These are phyloP conservation scores for Zygaena filipendulae DNA, from an alignment of 2,888 invertebrate species.

Conservation along the genomic window DNA sequence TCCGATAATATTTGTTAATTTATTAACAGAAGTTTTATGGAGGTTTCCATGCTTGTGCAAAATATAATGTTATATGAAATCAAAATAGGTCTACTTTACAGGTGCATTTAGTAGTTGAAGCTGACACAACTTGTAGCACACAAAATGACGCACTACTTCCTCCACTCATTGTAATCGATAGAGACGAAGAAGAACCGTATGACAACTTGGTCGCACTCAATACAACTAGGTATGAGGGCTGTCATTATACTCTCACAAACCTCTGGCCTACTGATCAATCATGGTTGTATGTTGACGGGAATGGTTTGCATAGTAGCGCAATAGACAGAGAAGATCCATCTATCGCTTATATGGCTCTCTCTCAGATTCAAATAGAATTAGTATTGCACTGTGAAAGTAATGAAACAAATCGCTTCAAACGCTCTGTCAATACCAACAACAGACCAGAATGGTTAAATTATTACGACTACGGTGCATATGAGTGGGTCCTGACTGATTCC, in stretches of 20 bases:
- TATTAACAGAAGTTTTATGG: too few species aligned
- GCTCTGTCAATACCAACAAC: constrained; percentile 23
- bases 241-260: constrained; percentile 37
- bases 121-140: constrained; percentile 25
- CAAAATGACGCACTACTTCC: constrained; percentile 27
- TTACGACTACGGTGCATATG: constrained; percentile 42
- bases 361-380: constrained; percentile 58
- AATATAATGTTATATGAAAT: too few species aligned
- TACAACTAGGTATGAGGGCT: constrained; percentile 25
- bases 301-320: constrained; percentile 35
- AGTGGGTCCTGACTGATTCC: constrained; percentile 49
- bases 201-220: constrained; percentile 34
- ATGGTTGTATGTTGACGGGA: constrained; percentile 49
- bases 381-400: constrained; percentile 35
- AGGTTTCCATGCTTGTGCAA: too few species aligned
- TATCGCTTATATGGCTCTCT: constrained; percentile 53
- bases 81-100: constrained; percentile 18
- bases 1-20: too few species aligned
- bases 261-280: constrained; percentile 44
- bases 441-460: constrained; percentile 28
- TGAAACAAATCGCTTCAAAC: constrained; percentile 25
- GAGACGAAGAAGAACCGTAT: constrained; percentile 46
- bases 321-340: constrained; percentile 56
- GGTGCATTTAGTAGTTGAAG: constrained; percentile 39
- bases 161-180: constrained; percentile 44